Evolutionary conservation across 35 echinoderm and acorn worm species (phyloP), one percentile per base, ranked within the genome.

Genomic region (Acanthaster planci): DNA sequence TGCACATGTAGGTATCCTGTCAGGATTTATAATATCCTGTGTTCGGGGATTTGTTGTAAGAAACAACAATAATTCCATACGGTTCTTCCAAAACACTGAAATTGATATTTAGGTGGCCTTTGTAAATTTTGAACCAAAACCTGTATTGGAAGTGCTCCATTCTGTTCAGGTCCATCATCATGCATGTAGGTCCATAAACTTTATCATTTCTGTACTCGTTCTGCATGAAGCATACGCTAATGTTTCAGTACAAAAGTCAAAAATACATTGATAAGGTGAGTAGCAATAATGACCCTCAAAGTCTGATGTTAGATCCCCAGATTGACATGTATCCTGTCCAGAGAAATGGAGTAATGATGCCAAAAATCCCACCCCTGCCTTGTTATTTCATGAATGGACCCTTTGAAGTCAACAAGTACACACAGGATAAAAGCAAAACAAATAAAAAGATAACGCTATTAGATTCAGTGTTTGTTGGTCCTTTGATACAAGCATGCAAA

Each of bases 351-450:
- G 23, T 31, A 72, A 35, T 72, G 64, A 72, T 72, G 64, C 34
- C 64, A 34, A 72, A 72, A 72, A 36, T 34, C 34, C 64, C 64
- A 26, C 64, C 64, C 34, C 34, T 31, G 26, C 34, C 64, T 72
- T 72, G 64, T 72, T 72, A 72, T 31, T 72, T 72, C 34, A 72
- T 72, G 64, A 72, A 72, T 72, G 64, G 34, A 34, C 19, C 64
- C 64, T 72, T 72, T 30, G 7, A 35, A 72, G 64, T 72, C 64
- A 72, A 72, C 9, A 72, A 67, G 0, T 26, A 26, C 23, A 29
- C 26, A 3, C 1, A 0, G 34, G 64, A 72, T 72, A 72, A 72
- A 72, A 72, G 19, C 18, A 26, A 21, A 72, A 72, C 64, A 72
- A 21, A 72, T 26, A 72, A 72, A 72, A 72, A 26, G 64, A 72